These are phyloP conservation scores for Cacoxenus indagator DNA, from an alignment of 2,888 invertebrate genomes.

Conservation along the genomic window DNA sequence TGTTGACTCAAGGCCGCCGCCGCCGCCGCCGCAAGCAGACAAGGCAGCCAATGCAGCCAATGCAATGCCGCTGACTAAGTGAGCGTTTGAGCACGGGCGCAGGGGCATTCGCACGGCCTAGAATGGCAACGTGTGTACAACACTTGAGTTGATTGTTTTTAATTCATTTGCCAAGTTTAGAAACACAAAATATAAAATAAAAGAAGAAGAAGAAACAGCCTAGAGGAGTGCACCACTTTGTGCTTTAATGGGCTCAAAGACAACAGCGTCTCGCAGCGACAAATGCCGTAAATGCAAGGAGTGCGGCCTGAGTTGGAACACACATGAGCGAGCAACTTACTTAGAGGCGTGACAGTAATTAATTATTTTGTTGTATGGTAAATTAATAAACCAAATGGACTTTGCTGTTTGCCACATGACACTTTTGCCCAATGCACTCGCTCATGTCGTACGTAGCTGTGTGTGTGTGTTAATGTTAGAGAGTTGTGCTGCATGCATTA, in stretches of 20 bases:
- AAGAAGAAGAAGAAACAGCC: slow-evolving; percentile 31
- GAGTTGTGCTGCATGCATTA: slow-evolving; percentile 48
- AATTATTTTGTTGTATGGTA: slow-evolving; percentile 69
- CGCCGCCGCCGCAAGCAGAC: slow-evolving; percentile 43
- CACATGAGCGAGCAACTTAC: slow-evolving; percentile 41
- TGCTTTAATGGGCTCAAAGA: slow-evolving; percentile 54
- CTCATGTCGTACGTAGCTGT: slow-evolving; percentile 12
- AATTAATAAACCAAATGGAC: slow-evolving; percentile 65
- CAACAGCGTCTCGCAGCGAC: slow-evolving; percentile 26
- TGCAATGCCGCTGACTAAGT: neutral
- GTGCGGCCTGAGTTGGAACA: slow-evolving; percentile 3
- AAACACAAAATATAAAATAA: slow-evolving; percentile 44
- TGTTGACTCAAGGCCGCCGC: no score
- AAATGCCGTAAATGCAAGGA: neutral
- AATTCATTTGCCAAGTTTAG: slow-evolving; percentile 66
- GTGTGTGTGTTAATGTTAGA: slow-evolving; percentile 19
- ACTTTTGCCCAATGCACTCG: slow-evolving; percentile 51
- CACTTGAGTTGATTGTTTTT: slow-evolving; percentile 68
- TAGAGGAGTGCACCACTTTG: slow-evolving; percentile 53
- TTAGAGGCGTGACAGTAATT: slow-evolving; percentile 72
- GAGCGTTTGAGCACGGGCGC: neutral
- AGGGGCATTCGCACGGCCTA: slow-evolving; percentile 15
- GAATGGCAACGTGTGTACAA: slow-evolving; percentile 15
- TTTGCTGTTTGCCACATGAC: slow-evolving; percentile 59
- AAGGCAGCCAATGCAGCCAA: slow-evolving; percentile 29